Evolutionary conservation across 2,113 vertebrate species (phyloP).

Genomic region (Thunnus thynnus): DNA sequence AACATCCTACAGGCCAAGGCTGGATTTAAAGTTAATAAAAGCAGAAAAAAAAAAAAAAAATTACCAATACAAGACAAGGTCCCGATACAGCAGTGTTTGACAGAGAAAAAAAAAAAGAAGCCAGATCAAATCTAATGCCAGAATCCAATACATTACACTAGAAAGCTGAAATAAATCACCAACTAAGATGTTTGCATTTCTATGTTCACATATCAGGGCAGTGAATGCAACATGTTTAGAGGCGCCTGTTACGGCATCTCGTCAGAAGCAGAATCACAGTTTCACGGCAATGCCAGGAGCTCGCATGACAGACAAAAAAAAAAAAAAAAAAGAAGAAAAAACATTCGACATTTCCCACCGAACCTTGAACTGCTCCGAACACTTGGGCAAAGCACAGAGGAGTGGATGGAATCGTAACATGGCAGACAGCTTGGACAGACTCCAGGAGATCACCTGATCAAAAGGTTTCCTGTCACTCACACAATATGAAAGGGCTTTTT

Average conservation of each 20-base stretch:
- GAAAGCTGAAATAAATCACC: conserved; percentile 36
- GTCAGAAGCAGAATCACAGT: conserved; percentile 57
- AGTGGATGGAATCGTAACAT: conserved; percentile 47
- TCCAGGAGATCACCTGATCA: not conserved
- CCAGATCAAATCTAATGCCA: not conserved
- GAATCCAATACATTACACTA: conserved; percentile 26
- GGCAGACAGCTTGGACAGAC: conserved; percentile 9
- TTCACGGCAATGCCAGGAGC: conserved; percentile 37
- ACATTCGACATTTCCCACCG: not conserved
- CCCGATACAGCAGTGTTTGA: conserved; percentile 25
- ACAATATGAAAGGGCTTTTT: conserved; percentile 10
- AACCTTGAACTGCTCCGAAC: conserved; percentile 7
- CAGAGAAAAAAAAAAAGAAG: not conserved
- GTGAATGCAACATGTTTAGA: conserved; percentile 41
- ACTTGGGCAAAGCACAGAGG: conserved; percentile 10
- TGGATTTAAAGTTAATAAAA: conserved; percentile 7
- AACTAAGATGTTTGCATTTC: conserved; percentile 31
- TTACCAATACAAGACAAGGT: conserved; percentile 16
- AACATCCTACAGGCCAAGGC: conserved; percentile 13
- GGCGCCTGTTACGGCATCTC: not conserved
- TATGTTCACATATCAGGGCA: conserved; percentile 41
- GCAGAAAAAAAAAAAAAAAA: conserved; percentile 5
- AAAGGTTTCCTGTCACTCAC: not conserved
- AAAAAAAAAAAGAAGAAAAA: too few species aligned
- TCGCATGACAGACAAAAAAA: not conserved